Percentiles rank a stretch among this genome's conserved stretches.
Evolutionary conservation across 1,140 invertebrate species (phyloP).

Genomic region (Papilio dardanus): DNA sequence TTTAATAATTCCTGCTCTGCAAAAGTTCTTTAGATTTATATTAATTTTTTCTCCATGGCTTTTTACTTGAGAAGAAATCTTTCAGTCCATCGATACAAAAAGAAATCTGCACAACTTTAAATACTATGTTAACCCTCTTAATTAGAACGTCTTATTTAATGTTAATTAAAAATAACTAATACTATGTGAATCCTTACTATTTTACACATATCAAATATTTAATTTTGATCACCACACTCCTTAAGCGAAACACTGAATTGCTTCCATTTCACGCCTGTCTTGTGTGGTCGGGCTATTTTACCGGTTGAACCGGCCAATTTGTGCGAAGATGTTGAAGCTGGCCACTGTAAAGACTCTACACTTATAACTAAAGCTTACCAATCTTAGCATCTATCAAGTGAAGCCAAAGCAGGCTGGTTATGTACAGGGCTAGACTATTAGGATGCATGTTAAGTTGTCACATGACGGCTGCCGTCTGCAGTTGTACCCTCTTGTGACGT

Average conservation of each 20-base stretch:
- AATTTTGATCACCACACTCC: too few species aligned
- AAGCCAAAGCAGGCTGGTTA: slow-evolving; percentile 76
- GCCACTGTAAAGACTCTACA: too few species aligned
- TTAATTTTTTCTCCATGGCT: not conserved
- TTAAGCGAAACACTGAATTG: too few species aligned
- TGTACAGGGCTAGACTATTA: slow-evolving; percentile 66
- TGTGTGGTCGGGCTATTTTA: too few species aligned
- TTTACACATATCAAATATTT: too few species aligned
- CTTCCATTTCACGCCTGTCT: too few species aligned
- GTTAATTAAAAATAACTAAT: too few species aligned
- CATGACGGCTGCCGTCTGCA: slow-evolving; percentile 57
- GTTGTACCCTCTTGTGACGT: slow-evolving; percentile 31
- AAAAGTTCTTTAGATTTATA: slow-evolving; percentile 24
- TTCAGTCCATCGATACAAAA: not conserved
- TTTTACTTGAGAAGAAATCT: not conserved
- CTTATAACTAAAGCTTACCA: slow-evolving; percentile 55
- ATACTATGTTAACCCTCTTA: too few species aligned
- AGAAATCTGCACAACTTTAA: not conserved
- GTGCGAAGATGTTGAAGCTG: too few species aligned
- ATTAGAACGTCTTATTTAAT: too few species aligned
- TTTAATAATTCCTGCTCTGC: not conserved
- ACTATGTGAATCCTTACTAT: too few species aligned
- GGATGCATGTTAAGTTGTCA: slow-evolving; percentile 74
- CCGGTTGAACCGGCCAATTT: too few species aligned
- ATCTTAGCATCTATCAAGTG: slow-evolving; percentile 75